Percentiles rank a stretch among this genome's conserved stretches.
Evolutionary conservation across 2,113 vertebrate genomes (phyloP).

Genomic region (Odocoileus hemionus): DNA sequence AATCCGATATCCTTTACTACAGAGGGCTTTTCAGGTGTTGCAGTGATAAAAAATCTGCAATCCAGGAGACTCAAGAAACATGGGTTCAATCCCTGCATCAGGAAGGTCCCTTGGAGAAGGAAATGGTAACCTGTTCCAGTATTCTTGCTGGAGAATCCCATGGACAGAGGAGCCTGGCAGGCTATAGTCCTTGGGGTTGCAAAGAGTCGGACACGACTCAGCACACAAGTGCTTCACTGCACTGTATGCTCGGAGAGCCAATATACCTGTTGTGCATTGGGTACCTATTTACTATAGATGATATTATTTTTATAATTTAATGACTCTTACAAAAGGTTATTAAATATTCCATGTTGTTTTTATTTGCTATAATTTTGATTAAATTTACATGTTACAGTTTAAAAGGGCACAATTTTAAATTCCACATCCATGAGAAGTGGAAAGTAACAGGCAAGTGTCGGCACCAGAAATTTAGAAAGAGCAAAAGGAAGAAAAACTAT

Average conservation of each 20-base stretch:
- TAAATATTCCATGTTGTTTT: background rate
- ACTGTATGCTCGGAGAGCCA: background rate
- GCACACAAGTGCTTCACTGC: background rate
- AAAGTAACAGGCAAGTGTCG: background rate
- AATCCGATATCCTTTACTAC: background rate
- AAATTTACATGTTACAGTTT: background rate
- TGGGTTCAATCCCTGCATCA: background rate
- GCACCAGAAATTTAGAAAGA: background rate
- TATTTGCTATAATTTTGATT: background rate
- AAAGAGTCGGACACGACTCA: background rate
- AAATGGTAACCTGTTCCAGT: background rate
- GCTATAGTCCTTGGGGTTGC: background rate
- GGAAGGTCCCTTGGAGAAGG: background rate
- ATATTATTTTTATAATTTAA: conserved; percentile 10
- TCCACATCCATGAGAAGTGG: background rate
- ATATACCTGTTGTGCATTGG: background rate
- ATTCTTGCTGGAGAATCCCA: background rate
- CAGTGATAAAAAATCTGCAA: background rate
- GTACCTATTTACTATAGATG: background rate
- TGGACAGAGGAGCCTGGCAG: background rate
- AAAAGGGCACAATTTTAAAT: background rate
- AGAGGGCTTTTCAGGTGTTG: background rate
- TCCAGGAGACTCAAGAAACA: background rate
- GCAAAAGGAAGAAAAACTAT: background rate
- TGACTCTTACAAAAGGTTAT: background rate